phyloP scores from a whole-genome alignment of 2,888 invertebrate genomes.

The Bugula neritina region DNA sequence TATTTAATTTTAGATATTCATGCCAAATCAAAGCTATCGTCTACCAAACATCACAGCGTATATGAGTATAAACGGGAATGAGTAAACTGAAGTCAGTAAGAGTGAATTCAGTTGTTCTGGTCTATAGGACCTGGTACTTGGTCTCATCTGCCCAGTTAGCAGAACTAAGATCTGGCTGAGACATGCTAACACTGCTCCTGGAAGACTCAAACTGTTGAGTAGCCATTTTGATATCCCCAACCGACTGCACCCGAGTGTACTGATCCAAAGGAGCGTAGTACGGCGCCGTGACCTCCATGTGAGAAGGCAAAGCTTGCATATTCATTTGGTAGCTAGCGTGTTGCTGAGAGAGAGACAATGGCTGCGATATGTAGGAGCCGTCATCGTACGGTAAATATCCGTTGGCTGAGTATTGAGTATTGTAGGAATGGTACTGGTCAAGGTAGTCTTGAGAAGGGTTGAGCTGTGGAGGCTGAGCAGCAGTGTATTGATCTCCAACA shows the following conservation, averaged over 20 bases:
- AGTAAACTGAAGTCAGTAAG: too few species aligned
- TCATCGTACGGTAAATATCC: neutral
- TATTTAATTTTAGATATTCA: too few species aligned
- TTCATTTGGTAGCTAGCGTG: neutral
- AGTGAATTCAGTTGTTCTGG: too few species aligned
- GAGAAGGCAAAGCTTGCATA: neutral
- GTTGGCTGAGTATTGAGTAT: neutral
- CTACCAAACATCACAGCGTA: too few species aligned
- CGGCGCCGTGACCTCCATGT: neutral
- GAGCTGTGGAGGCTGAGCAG: neutral
- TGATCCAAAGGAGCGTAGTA: neutral
- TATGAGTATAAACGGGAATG: too few species aligned
- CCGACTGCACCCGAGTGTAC: conserved; percentile 19
- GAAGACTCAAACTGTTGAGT: conserved; percentile 21
- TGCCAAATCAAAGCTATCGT: too few species aligned
- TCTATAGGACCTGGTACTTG: conserved; percentile 21
- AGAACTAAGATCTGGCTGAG: conserved; percentile 17
- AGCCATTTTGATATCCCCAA: conserved; percentile 25
- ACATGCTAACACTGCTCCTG: neutral
- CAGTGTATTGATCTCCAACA: neutral
- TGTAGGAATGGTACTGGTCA: conserved; percentile 8
- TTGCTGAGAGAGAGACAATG: neutral
- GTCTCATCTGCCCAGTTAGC: conserved; percentile 18
- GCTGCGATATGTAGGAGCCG: neutral
- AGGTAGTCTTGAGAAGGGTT: neutral